Evolutionary conservation across 2,797 vertebrate species (phyloP).

Genomic region (Urosaurus nigricauda): DNA sequence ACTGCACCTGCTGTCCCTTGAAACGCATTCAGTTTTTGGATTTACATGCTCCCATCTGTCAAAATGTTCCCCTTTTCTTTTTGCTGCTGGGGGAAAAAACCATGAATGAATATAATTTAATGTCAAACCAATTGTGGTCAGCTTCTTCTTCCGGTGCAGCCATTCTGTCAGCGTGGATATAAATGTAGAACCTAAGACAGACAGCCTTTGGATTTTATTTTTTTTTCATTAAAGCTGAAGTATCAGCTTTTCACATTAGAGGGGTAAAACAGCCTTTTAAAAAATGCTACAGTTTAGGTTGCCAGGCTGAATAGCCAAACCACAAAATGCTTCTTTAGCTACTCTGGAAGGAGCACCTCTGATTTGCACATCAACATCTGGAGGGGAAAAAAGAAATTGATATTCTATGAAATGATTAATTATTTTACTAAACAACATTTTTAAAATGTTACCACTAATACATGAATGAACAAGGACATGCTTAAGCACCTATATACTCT

Average conservation of each 20-base stretch:
- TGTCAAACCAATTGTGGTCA: not conserved
- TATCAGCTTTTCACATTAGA: not conserved
- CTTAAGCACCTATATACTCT: slow-evolving; percentile 17
- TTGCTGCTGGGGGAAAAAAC: not conserved
- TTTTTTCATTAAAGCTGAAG: slow-evolving; percentile 1
- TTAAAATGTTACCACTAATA: slow-evolving; percentile 33
- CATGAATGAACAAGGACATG: not conserved
- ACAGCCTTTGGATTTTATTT: not conserved
- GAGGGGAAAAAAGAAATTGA: not conserved
- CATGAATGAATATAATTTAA: not conserved
- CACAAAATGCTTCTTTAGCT: not conserved
- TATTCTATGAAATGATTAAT: not conserved
- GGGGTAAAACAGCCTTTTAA: not conserved
- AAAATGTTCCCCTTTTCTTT: not conserved
- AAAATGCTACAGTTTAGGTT: fast-evolving
- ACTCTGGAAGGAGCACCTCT: not conserved
- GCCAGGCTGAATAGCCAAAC: not conserved
- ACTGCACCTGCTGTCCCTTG: slow-evolving; percentile 30
- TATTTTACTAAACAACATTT: not conserved
- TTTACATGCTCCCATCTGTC: not conserved
- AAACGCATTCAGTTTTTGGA: slow-evolving; percentile 1
- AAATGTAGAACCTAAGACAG: not conserved
- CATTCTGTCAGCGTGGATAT: not conserved
- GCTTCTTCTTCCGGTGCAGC: fast-evolving
- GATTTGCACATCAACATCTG: too few relatives aligned